Evolutionary conservation across 2,113 vertebrate genomes (phyloP).

Genomic region (Cyanocitta stelleri): DNA sequence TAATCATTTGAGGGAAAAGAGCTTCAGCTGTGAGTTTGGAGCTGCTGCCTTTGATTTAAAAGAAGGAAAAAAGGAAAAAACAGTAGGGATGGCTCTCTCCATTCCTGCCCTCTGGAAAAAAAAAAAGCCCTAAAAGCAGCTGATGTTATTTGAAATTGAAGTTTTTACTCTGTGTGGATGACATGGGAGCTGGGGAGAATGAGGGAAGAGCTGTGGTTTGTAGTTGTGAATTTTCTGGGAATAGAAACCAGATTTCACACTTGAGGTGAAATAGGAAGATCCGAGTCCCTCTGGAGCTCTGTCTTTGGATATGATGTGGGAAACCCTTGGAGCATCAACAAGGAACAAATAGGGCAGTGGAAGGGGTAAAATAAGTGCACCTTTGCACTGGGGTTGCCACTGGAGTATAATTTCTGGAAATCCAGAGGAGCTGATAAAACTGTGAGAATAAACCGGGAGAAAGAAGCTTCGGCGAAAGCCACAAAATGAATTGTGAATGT

Average conservation of each 20-base stretch:
- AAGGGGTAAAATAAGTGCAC: neutral
- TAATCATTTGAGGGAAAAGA: neutral
- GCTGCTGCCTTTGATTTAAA: neutral
- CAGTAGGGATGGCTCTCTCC: neutral
- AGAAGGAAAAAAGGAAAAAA: neutral
- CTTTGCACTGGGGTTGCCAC: neutral
- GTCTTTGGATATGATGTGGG: neutral
- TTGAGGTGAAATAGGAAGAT: neutral
- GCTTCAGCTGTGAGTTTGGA: neutral
- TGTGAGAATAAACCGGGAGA: neutral
- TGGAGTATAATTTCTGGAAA: neutral
- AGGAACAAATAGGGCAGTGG: neutral
- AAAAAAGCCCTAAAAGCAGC: neutral
- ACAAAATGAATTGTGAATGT: rapidly evolving
- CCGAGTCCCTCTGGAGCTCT: rapidly evolving
- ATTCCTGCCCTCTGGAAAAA: neutral
- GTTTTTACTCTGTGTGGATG: neutral
- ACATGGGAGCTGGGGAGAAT: neutral
- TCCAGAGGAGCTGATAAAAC: neutral
- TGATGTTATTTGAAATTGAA: neutral
- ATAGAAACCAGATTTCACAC: neutral
- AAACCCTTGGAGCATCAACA: neutral
- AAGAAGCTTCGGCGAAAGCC: neutral
- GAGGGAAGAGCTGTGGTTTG: neutral
- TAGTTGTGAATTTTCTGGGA: neutral